Conservation (phyloP, 2,888 invertebrate genomes). For the Papilio demoleus region DNA sequence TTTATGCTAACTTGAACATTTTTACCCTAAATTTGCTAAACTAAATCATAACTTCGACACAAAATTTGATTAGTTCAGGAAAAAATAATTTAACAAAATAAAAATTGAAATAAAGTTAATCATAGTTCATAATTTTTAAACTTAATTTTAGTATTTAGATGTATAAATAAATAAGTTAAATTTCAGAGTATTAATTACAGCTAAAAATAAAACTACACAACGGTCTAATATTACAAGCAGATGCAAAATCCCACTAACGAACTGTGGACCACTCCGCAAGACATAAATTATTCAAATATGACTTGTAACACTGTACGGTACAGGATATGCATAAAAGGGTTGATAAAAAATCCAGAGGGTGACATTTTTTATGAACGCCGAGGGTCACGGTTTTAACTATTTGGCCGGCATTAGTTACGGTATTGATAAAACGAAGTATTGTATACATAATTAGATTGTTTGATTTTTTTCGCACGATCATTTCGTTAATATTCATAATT, state of each 20-base stretch:
- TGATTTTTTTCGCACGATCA: slow-evolving; percentile 71
- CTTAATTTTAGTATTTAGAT: not conserved
- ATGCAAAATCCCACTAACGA: slow-evolving; percentile 71
- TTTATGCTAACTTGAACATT: no score
- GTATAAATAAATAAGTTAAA: not conserved
- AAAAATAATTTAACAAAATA: not conserved
- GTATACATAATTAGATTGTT: slow-evolving; percentile 67
- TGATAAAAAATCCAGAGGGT: slow-evolving; percentile 74
- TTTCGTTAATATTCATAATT: slow-evolving; percentile 44
- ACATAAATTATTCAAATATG: slow-evolving; percentile 83
- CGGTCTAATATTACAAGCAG: slow-evolving; percentile 56
- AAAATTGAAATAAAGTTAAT: not conserved
- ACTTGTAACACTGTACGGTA: slow-evolving; percentile 79
- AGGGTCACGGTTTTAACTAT: slow-evolving; percentile 64
- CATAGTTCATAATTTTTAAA: not conserved
- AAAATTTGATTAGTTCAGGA: no score
- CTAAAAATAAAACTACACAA: slow-evolving; percentile 18
- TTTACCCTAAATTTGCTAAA: no score
- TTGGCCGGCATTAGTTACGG: slow-evolving; percentile 67
- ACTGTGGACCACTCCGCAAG: slow-evolving; percentile 58
- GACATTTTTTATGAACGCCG: slow-evolving; percentile 66
- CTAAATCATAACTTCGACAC: no score
- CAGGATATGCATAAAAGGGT: slow-evolving; percentile 82
- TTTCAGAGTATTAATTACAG: slow-evolving; percentile 23
- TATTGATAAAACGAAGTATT: slow-evolving; percentile 67